These are phyloP conservation scores for Columba guinea DNA, from an alignment of 2,797 vertebrate genomes.

Conservation along the genomic window DNA sequence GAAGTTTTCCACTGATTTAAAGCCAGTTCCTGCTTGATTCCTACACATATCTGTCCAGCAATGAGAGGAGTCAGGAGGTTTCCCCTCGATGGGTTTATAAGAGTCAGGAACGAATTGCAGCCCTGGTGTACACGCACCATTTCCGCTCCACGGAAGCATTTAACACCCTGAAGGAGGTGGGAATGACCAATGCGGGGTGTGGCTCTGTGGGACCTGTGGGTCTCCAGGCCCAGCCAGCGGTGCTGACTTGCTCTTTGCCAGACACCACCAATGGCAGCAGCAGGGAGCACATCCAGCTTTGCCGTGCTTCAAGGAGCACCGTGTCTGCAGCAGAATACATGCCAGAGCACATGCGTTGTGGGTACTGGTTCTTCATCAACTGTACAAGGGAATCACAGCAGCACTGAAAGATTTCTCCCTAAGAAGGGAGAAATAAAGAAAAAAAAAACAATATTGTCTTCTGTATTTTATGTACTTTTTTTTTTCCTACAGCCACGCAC, in stretches of 20 bases:
- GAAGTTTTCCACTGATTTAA: neutral
- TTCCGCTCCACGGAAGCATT: neutral
- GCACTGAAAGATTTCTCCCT: neutral
- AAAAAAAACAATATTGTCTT: neutral
- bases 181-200: neutral
- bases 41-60: neutral
- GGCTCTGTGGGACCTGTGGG: neutral
- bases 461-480: neutral
- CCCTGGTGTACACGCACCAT: neutral
- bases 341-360: neutral
- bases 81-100: neutral
- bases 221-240: neutral
- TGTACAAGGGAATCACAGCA: neutral
- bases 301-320: neutral
- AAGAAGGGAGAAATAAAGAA: neutral
- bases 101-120: neutral
- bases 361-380: neutral
- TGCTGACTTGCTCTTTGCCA: neutral
- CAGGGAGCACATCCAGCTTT: neutral
- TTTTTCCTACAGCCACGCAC: neutral
- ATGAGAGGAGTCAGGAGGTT: neutral
- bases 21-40: neutral
- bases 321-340: neutral
- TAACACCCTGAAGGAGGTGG: neutral
- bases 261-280: neutral